Evolutionary conservation across 2,797 vertebrate genomes (phyloP).

Genomic region (Moxostoma hubbsi): DNA sequence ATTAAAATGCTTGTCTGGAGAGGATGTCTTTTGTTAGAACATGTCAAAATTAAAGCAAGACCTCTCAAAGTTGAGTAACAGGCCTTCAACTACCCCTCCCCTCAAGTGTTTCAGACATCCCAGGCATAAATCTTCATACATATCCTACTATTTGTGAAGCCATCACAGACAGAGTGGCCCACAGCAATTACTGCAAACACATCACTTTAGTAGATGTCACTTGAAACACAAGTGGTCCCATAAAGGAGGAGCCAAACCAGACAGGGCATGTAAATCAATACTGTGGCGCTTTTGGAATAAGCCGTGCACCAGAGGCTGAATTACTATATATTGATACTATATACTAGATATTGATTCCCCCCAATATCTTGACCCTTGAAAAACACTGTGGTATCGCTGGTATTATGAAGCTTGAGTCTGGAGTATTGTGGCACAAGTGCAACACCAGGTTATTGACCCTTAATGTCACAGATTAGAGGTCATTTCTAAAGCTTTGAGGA

Average conservation of each 20-base stretch:
- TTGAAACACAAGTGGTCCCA: neutral
- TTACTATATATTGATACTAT: too few relatives aligned
- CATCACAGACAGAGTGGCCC: neutral
- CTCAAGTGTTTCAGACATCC: neutral
- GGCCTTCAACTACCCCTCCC: neutral
- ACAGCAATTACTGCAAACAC: neutral
- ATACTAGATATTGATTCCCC: too few relatives aligned
- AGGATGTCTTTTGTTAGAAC: slow-evolving; percentile 28
- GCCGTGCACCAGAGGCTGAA: neutral
- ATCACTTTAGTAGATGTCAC: slow-evolving; percentile 17
- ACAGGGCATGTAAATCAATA: neutral
- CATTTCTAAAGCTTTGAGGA: neutral
- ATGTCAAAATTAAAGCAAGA: slow-evolving; percentile 40
- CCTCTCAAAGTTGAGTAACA: slow-evolving; percentile 8
- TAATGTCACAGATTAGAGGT: neutral
- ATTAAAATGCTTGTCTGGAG: slow-evolving; percentile 30
- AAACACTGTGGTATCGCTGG: too few relatives aligned
- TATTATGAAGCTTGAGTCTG: too few relatives aligned
- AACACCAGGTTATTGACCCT: too few relatives aligned
- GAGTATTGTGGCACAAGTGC: too few relatives aligned
- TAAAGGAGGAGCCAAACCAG: neutral
- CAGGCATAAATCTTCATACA: slow-evolving; percentile 20
- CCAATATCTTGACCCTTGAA: neutral
- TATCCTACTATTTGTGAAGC: neutral
- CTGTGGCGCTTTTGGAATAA: neutral